Conservation (phyloP, 2,113 vertebrate species). For the Mastomys natalensis region DNA sequence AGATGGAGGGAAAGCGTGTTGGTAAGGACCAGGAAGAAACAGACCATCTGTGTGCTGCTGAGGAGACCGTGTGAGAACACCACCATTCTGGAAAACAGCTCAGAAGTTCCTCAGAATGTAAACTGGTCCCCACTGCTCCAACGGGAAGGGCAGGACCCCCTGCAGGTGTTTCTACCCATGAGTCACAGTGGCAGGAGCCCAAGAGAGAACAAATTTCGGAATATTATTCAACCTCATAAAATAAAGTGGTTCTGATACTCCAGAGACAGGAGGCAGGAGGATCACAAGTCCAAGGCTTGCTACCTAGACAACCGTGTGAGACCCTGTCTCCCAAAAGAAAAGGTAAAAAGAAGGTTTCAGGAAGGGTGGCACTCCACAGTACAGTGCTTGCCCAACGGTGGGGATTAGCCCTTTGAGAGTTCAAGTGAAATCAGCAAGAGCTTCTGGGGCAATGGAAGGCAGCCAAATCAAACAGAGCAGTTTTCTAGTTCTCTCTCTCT, state of each 20-base stretch:
- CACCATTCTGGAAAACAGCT: background rate
- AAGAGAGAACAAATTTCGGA: background rate
- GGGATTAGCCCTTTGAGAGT: background rate
- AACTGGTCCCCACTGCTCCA: background rate
- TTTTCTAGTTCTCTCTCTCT: too few relatives aligned
- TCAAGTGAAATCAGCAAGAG: background rate
- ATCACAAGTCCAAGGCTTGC: background rate
- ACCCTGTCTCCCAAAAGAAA: background rate
- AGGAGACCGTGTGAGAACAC: background rate
- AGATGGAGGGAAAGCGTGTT: background rate
- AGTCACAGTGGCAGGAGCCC: background rate
- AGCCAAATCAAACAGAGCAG: background rate
- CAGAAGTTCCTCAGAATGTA: accelerated
- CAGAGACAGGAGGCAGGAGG: background rate
- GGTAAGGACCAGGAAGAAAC: background rate
- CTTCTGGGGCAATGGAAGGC: accelerated
- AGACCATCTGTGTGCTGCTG: background rate
- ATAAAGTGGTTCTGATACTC: background rate
- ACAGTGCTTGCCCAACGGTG: too few relatives aligned
- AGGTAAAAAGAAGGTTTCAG: background rate
- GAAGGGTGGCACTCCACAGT: background rate
- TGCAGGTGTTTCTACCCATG: background rate
- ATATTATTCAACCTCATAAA: background rate
- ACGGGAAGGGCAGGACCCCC: background rate
- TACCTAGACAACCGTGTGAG: background rate